phyloP scores from a whole-genome alignment of 2,797 vertebrate genomes.

The Pogonophryne albipinna region DNA sequence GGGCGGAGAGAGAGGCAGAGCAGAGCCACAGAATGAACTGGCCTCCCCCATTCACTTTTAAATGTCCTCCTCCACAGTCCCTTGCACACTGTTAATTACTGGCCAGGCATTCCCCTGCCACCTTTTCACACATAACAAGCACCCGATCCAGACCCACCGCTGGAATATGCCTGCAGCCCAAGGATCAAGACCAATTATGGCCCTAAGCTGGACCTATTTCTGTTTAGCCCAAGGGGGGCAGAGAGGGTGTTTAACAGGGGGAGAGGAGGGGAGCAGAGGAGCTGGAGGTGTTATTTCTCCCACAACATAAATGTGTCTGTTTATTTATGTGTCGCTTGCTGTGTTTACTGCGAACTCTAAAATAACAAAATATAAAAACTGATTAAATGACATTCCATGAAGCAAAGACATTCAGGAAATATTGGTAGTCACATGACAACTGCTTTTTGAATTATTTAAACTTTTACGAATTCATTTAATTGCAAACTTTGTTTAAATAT shows the following conservation, averaged over 20 bases:
- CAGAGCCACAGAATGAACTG: constrained; percentile 90
- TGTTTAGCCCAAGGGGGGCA: constrained; percentile 80
- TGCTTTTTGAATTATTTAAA: too few relatives aligned
- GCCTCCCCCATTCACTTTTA: constrained; percentile 97
- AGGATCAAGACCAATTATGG: constrained; percentile 87
- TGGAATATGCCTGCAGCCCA: constrained; percentile 83
- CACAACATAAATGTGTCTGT: constrained; percentile 81
- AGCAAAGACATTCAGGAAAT: constrained; percentile 5
- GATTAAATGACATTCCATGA: constrained; percentile 1
- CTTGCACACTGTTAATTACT: constrained; percentile 97
- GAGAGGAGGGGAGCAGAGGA: constrained; percentile 69
- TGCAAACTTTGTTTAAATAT: not conserved
- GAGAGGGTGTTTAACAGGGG: constrained; percentile 72
- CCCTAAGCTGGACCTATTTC: constrained; percentile 85
- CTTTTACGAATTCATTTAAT: not conserved
- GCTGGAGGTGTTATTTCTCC: constrained; percentile 80
- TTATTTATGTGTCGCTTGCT: constrained; percentile 66
- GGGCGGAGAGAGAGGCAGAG: constrained; percentile 79
- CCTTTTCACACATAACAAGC: constrained; percentile 87
- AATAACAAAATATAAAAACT: constrained; percentile 41
- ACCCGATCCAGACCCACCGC: constrained; percentile 79
- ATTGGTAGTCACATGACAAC: too few relatives aligned
- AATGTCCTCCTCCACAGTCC: constrained; percentile 96
- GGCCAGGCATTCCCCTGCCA: constrained; percentile 90
- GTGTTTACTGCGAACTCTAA: constrained; percentile 56